phyloP scores from a whole-genome alignment of 2,888 invertebrate genomes.

The Dryadula phaetusa region DNA sequence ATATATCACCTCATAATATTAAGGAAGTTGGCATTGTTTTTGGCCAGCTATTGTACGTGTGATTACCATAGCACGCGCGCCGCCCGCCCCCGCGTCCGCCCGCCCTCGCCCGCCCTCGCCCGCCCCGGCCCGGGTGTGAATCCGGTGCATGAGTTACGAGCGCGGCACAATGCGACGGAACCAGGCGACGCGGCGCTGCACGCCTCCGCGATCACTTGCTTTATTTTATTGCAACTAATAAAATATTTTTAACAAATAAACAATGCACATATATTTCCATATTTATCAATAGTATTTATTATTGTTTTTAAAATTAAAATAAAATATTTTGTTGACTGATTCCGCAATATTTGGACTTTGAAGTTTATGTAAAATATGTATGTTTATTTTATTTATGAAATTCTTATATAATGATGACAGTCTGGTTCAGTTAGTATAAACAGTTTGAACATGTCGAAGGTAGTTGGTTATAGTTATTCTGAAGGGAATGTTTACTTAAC shows the following conservation, averaged over 20 bases:
- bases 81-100: neutral
- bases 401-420: no score
- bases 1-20: conserved; percentile 31
- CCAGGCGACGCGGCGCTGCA: conserved; percentile 20
- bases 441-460: no score
- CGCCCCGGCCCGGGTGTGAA: conserved; percentile 7
- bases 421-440: no score
- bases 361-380: no score
- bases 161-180: conserved; percentile 34
- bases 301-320: neutral
- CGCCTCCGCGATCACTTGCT: conserved; percentile 9
- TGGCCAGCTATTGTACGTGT: conserved; percentile 34
- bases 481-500: no score
- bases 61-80: conserved; percentile 29
- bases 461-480: no score
- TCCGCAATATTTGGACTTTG: no score
- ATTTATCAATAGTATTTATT: neutral
- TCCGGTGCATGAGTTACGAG: conserved; percentile 33
- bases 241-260: conserved; percentile 10
- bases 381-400: no score
- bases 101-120: neutral
- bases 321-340: no score
- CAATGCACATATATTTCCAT: no score
- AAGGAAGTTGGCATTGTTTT: conserved; percentile 39
- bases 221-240: conserved; percentile 20